Evolutionary conservation across 2,113 vertebrate genomes (phyloP).

Genomic region (Etia nguti): DNA sequence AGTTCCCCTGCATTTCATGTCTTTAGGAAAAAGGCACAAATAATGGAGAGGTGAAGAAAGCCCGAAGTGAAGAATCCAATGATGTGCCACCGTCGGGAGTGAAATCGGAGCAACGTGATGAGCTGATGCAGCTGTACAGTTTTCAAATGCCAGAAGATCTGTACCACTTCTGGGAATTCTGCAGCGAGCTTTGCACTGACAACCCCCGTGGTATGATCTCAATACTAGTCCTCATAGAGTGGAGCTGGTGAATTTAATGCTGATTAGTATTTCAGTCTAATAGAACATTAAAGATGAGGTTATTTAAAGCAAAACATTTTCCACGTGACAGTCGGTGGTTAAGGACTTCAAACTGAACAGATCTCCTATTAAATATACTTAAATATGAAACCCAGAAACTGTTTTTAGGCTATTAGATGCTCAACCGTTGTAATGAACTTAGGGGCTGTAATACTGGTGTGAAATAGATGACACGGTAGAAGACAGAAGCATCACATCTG

Average conservation of each 20-base stretch:
- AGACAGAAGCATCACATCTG: neutral
- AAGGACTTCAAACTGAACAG: neutral
- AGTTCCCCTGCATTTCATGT: neutral
- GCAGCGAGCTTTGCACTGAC: constrained; percentile 79
- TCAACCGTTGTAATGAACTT: neutral
- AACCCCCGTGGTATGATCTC: constrained; percentile 77
- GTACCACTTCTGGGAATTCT: constrained; percentile 93
- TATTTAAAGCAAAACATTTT: neutral
- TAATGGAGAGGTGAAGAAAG: constrained; percentile 74
- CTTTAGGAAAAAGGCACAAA: constrained; percentile 18
- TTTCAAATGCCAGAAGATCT: constrained; percentile 90
- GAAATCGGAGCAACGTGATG: constrained; percentile 69
- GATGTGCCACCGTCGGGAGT: neutral
- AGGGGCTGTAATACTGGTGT: neutral
- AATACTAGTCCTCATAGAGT: neutral
- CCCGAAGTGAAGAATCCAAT: constrained; percentile 34
- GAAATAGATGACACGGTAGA: neutral
- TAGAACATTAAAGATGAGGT: neutral
- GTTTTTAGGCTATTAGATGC: neutral
- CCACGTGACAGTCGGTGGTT: neutral
- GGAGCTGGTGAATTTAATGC: neutral
- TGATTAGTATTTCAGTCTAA: neutral
- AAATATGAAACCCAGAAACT: neutral
- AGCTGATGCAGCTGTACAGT: constrained; percentile 75
- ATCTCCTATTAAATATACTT: neutral